Evolutionary conservation across 1,140 invertebrate species (phyloP).

Genomic region (Oedothorax gibbosus): DNA sequence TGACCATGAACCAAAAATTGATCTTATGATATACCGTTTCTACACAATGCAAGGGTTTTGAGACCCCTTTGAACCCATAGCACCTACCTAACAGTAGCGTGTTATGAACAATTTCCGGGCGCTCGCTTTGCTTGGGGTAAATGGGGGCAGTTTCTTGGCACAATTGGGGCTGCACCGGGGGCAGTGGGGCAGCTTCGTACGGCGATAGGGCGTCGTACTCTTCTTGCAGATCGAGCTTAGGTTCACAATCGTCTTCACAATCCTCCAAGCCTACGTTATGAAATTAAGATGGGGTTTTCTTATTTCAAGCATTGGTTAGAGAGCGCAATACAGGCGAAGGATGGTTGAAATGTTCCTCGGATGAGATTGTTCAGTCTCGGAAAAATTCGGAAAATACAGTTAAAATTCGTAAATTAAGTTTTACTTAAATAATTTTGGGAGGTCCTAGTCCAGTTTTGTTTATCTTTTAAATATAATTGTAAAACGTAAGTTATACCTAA

Average conservation of each 20-base stretch:
- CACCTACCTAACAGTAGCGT: constrained; percentile 54
- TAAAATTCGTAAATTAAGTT: too few relatives aligned
- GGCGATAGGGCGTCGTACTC: constrained; percentile 53
- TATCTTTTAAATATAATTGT: not conserved
- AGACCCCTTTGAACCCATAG: too few relatives aligned
- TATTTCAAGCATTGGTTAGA: constrained; percentile 6
- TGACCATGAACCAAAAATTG: too few relatives aligned
- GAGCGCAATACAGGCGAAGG: not conserved
- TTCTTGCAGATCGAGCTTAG: constrained; percentile 48
- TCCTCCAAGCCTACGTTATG: constrained; percentile 57
- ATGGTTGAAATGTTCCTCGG: constrained; percentile 16
- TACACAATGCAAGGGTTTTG: too few relatives aligned
- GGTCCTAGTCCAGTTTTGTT: not conserved
- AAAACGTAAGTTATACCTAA: not conserved
- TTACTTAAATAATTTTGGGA: not conserved
- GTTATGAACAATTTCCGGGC: constrained; percentile 58
- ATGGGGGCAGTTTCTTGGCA: constrained; percentile 48
- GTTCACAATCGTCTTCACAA: constrained; percentile 54
- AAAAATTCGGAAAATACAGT: too few relatives aligned
- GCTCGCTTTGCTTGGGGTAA: constrained; percentile 56
- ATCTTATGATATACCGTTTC: too few relatives aligned
- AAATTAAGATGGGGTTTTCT: constrained; percentile 30
- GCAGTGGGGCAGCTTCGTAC: constrained; percentile 52
- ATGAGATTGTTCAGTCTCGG: not conserved
- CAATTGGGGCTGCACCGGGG: constrained; percentile 49